These are phyloP conservation scores for Petaurus breviceps DNA, from an alignment of 2,113 vertebrate species.

Conservation along the genomic window DNA sequence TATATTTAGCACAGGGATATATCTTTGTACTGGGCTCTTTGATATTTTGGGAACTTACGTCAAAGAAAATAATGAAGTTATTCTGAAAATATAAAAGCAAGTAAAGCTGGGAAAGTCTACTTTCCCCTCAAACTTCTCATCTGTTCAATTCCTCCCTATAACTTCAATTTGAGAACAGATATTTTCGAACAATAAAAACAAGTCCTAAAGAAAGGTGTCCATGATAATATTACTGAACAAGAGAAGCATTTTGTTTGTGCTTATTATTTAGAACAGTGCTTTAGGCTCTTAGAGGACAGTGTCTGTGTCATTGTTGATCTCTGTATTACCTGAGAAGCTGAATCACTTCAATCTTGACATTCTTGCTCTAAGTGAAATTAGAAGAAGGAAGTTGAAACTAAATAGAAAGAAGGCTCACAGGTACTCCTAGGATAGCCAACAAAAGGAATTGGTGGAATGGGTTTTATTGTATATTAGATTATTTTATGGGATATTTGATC, in stretches of 20 bases:
- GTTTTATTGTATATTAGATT: background rate
- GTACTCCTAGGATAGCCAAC: background rate
- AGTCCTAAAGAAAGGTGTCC: background rate
- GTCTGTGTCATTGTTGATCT: background rate
- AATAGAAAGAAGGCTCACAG: background rate
- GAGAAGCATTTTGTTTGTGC: background rate
- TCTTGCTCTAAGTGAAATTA: background rate
- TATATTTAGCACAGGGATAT: background rate
- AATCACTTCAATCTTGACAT: background rate
- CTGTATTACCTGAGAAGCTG: background rate
- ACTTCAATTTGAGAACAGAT: background rate
- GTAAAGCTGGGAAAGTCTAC: background rate
- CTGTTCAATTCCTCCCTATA: background rate
- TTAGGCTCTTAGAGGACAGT: background rate
- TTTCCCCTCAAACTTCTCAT: background rate
- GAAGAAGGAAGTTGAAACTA: background rate
- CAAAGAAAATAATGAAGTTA: background rate
- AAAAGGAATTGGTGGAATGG: background rate
- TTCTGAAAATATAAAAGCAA: background rate
- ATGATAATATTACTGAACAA: background rate
- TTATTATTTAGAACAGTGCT: background rate
- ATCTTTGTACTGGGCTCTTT: background rate
- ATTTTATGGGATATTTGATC: background rate
- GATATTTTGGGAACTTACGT: background rate
- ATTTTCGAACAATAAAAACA: background rate